A percentile compares a stretch with the other conserved stretches of the same genome.
Evolutionary conservation across 2,797 vertebrate genomes (phyloP).

Genomic region (Basileuterus tristriatus): DNA sequence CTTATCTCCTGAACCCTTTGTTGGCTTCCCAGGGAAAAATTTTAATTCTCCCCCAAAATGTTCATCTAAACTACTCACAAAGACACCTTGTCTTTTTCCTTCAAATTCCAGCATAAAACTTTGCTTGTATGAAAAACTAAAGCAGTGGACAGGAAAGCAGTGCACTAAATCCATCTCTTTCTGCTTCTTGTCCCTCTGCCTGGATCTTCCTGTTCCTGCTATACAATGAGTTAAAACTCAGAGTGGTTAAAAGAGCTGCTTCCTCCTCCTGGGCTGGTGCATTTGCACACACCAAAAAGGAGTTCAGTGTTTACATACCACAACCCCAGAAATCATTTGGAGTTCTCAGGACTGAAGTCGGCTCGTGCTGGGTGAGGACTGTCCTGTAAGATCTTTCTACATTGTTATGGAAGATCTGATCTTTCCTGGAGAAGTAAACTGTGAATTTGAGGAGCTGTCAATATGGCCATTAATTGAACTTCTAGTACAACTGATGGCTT

Average conservation of each 20-base stretch:
- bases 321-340: neutral
- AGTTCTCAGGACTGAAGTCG: neutral
- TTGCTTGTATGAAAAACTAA: neutral
- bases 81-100: neutral
- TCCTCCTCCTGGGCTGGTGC: neutral
- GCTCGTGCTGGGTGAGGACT: neutral
- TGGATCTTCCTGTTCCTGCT: neutral
- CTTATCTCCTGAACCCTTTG: neutral
- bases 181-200: neutral
- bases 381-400: neutral
- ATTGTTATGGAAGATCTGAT: neutral
- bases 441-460: neutral
- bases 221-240: neutral
- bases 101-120: neutral
- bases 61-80: neutral
- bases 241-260: neutral
- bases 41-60: neutral
- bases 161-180: neutral
- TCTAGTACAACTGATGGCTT: neutral
- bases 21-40: neutral
- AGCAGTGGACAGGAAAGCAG: neutral
- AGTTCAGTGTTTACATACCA: neutral
- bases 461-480: neutral
- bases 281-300: neutral
- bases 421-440: neutral